A percentile compares a stretch with the other conserved stretches of the same genome.
Evolutionary conservation across 2,113 vertebrate genomes (phyloP).

Genomic region (Chinchilla lanigera): DNA sequence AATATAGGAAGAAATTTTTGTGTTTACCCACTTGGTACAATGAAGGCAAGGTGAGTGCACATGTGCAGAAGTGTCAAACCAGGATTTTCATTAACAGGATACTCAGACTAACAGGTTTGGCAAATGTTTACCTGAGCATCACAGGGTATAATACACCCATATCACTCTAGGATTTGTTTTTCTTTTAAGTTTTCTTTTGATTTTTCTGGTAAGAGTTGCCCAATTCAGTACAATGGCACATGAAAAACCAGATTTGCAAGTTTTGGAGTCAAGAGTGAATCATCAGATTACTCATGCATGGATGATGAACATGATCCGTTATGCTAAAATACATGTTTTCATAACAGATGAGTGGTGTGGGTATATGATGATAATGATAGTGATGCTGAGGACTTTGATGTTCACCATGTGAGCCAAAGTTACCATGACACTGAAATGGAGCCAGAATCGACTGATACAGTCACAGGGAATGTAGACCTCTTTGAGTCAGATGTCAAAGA

Average conservation of each 20-base stretch:
- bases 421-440: neutral
- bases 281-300: neutral
- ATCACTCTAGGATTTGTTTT: neutral
- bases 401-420: neutral
- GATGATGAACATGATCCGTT: neutral
- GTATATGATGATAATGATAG: neutral
- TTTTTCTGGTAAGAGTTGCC: neutral
- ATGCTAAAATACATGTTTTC: neutral
- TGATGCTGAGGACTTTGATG: neutral
- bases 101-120: neutral
- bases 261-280: neutral
- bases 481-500: neutral
- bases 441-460: neutral
- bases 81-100: neutral
- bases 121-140: neutral
- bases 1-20: neutral
- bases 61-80: neutral
- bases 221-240: neutral
- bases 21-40: neutral
- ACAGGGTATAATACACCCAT: neutral
- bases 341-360: neutral
- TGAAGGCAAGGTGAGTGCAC: neutral
- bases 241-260: neutral
- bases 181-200: neutral
- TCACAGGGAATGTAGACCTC: neutral